phyloP scores from a whole-genome alignment of 2,113 vertebrate species.

The Monarcha castaneiventris region DNA sequence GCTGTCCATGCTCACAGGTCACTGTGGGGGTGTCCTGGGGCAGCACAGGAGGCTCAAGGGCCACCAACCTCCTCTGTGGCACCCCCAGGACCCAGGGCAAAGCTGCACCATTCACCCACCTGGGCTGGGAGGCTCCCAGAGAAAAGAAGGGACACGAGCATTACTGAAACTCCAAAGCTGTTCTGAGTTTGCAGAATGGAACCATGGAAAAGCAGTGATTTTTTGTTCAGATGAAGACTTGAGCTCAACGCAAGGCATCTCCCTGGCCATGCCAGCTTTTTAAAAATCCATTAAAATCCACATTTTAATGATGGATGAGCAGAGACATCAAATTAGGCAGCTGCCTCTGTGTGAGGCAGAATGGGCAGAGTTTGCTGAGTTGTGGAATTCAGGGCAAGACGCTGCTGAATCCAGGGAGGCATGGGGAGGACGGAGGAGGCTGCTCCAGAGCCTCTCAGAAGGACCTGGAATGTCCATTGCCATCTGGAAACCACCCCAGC shows the following conservation, averaged over 20 bases:
- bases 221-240: neutral
- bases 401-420: neutral
- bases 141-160: neutral
- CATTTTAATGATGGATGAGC: neutral
- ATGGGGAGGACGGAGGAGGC: neutral
- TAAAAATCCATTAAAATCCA: neutral
- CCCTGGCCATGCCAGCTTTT: neutral
- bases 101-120: neutral
- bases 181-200: neutral
- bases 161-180: neutral
- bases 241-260: neutral
- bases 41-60: accelerated
- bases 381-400: neutral
- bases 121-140: neutral
- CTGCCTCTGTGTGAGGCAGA: neutral
- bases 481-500: neutral
- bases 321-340: neutral
- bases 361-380: neutral
- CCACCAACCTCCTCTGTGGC: neutral
- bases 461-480: neutral
- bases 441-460: neutral
- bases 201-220: neutral
- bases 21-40: neutral
- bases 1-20: accelerated
- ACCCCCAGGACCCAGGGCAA: neutral